Evolutionary conservation across 1,140 invertebrate species (phyloP).

Genomic region (Sipha flava): DNA sequence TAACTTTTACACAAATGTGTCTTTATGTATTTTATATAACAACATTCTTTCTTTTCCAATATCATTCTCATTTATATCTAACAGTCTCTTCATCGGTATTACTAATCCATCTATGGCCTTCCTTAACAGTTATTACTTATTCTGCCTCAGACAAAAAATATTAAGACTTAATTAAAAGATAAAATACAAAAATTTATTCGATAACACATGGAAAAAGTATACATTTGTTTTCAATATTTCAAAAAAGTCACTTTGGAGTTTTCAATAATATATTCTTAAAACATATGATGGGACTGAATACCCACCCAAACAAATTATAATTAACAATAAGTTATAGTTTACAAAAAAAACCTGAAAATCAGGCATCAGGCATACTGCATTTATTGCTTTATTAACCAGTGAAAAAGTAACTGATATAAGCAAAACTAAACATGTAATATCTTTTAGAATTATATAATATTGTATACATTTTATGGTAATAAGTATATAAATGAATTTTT

Average conservation of each 20-base stretch:
- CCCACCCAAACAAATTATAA: background rate
- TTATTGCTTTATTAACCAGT: background rate
- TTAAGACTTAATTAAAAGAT: background rate
- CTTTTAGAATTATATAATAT: background rate
- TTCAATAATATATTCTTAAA: background rate
- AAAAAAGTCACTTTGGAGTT: background rate
- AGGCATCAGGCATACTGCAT: background rate
- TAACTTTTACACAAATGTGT: too few relatives aligned
- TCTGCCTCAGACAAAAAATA: too few relatives aligned
- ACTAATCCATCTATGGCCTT: too few relatives aligned
- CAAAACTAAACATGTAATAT: background rate
- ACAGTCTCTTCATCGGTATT: too few relatives aligned
- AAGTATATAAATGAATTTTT: background rate
- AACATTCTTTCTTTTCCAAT: too few relatives aligned
- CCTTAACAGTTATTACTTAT: too few relatives aligned
- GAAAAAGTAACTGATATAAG: background rate
- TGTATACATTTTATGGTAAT: slow-evolving; percentile 3
- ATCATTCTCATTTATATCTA: too few relatives aligned
- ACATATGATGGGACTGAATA: background rate
- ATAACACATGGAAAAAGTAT: background rate
- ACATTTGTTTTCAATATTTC: background rate
- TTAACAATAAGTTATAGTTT: background rate
- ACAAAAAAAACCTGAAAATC: background rate
- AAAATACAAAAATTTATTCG: background rate
- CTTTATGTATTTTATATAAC: too few relatives aligned